These are phyloP conservation scores for Onychorhynchus coronatus DNA, from an alignment of 2,113 vertebrate genomes.

Conservation along the genomic window DNA sequence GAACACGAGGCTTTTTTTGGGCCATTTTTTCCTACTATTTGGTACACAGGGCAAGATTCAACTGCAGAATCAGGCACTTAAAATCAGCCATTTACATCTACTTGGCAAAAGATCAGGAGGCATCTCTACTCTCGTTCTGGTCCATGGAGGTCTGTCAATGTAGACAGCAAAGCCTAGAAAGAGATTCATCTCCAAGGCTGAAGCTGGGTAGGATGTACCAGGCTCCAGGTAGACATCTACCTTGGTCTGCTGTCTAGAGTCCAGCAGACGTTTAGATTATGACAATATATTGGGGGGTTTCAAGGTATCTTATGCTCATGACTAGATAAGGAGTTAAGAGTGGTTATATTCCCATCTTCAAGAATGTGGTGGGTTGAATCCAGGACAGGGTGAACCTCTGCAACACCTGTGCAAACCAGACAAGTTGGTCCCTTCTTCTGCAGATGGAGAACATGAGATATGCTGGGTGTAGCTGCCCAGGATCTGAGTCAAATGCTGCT, in stretches of 20 bases:
- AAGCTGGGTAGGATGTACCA: not conserved
- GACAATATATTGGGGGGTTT: not conserved
- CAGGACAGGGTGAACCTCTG: not conserved
- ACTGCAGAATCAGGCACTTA: not conserved
- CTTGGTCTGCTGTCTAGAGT: not conserved
- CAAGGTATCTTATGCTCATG: not conserved
- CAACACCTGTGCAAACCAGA: not conserved
- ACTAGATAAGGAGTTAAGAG: not conserved
- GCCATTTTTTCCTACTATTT: not conserved
- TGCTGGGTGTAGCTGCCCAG: not conserved
- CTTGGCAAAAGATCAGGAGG: not conserved
- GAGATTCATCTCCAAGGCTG: not conserved
- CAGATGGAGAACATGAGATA: constrained; percentile 23
- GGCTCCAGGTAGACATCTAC: not conserved
- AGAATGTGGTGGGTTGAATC: not conserved
- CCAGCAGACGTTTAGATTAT: not conserved
- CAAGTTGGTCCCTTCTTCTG: not conserved
- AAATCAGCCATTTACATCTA: not conserved
- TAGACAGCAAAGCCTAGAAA: not conserved
- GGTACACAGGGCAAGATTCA: not conserved
- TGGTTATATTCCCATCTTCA: not conserved
- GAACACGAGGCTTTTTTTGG: not conserved
- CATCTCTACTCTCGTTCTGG: not conserved
- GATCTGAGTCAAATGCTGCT: not conserved
- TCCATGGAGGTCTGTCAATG: not conserved